Conservation (phyloP, 2,888 invertebrate species). For the Lasioglossum villosulum region DNA sequence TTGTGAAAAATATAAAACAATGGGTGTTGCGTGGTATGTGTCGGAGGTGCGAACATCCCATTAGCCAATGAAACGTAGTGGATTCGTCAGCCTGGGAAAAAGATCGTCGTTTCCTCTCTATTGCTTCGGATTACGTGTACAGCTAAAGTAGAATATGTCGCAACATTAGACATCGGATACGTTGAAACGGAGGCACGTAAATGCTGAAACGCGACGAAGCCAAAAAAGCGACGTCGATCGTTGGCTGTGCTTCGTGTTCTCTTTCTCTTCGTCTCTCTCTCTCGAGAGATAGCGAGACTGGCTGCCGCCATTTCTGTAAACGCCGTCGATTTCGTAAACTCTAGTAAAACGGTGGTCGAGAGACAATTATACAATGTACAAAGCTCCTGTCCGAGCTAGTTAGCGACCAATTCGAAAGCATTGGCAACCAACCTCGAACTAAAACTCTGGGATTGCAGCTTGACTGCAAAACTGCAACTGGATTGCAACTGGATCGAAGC, state of each 20-base stretch:
- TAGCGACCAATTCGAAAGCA: conserved; percentile 1
- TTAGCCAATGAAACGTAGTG: neutral
- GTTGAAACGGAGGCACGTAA: conserved; percentile 13
- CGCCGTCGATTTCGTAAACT: conserved; percentile 21
- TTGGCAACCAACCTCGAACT: neutral
- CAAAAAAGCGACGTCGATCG: conserved; percentile 35
- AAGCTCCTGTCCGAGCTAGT: neutral
- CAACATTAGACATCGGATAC: conserved; percentile 22
- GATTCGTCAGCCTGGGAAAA: conserved; percentile 7
- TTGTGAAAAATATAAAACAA: neutral
- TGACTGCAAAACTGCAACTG: neutral
- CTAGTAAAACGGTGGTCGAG: neutral
- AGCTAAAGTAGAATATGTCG: neutral
- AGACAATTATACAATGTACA: conserved; percentile 7
- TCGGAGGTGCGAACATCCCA: conserved; percentile 3
- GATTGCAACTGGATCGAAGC: neutral
- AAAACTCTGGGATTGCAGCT: neutral
- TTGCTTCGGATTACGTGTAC: conserved; percentile 11
- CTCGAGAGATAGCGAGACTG: neutral
- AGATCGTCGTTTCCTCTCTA: conserved; percentile 14
- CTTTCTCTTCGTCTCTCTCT: neutral
- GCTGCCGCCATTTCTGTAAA: neutral
- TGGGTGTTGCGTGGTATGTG: neutral
- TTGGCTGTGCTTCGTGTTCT: conserved; percentile 24
- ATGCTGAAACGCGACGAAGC: conserved; percentile 50